Conservation (phyloP, 1,140 invertebrate species). For the Drosophila kohkoa region DNA sequence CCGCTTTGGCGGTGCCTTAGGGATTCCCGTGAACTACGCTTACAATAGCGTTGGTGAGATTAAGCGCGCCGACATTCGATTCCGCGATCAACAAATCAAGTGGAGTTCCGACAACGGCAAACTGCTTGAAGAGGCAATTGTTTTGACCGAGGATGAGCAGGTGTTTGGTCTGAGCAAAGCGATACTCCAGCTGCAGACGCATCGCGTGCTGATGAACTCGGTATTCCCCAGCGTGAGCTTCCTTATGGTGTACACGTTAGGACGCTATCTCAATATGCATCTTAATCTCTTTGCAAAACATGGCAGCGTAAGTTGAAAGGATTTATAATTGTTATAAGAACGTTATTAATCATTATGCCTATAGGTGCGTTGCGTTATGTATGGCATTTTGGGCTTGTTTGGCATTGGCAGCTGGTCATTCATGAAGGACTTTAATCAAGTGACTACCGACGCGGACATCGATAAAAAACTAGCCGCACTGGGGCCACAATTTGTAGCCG, state of each 20-base stretch:
- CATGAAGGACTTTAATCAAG: constrained; percentile 88
- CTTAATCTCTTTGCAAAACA: constrained; percentile 87
- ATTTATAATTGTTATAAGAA: background rate
- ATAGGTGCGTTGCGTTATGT: constrained; percentile 86
- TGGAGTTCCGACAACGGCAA: constrained; percentile 88
- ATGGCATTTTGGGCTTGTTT: constrained; percentile 87
- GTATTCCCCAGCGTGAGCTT: constrained; percentile 85
- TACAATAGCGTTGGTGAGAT: constrained; percentile 85
- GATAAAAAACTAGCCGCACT: constrained; percentile 88
- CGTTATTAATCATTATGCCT: background rate
- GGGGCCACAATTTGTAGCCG: constrained; percentile 87
- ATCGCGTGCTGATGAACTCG: constrained; percentile 86
- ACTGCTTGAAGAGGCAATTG: constrained; percentile 87
- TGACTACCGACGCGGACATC: constrained; percentile 87
- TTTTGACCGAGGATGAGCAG: constrained; percentile 90
- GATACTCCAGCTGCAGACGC: constrained; percentile 87
- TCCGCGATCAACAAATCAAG: constrained; percentile 86
- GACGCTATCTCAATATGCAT: constrained; percentile 85
- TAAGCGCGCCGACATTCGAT: constrained; percentile 85
- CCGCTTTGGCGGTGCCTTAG: constrained; percentile 87
- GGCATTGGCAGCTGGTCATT: constrained; percentile 87
- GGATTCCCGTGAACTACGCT: constrained; percentile 88
- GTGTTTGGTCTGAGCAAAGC: constrained; percentile 92
- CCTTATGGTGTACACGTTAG: constrained; percentile 85
- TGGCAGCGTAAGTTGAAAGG: constrained; percentile 47